Percentiles rank a stretch among this genome's conserved stretches.
phyloP scores from a whole-genome alignment of 2,888 invertebrate genomes.

The Margaritifera margaritifera region DNA sequence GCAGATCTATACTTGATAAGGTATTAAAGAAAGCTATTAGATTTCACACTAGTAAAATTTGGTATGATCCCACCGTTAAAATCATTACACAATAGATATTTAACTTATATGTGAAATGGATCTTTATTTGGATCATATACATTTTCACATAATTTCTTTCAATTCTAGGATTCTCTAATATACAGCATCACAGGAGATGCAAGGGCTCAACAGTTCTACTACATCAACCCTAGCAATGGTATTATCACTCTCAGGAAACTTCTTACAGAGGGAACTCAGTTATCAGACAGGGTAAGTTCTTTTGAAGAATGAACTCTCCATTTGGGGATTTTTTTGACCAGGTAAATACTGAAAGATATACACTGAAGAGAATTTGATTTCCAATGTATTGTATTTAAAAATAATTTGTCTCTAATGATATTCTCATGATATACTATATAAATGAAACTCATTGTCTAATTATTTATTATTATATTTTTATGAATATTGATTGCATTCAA shows the following conservation, averaged over 20 bases:
- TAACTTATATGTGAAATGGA: no score
- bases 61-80: no score
- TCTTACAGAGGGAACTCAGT: conserved; percentile 30
- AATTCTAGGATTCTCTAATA: conserved; percentile 45
- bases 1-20: no score
- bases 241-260: conserved; percentile 46
- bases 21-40: no score
- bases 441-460: no score
- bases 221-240: conserved; percentile 55
- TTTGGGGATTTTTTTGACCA: neutral
- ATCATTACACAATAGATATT: no score
- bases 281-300: conserved; percentile 29
- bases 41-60: no score
- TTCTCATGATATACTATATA: no score
- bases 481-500: no score
- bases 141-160: conserved; percentile 4
- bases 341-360: neutral
- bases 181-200: conserved; percentile 37
- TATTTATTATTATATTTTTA: no score
- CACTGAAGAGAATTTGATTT: neutral
- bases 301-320: neutral
- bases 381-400: neutral
- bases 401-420: no score
- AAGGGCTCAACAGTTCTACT: conserved; percentile 50
- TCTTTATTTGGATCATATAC: neutral